Percentiles rank a stretch among this genome's conserved stretches.
Conservation (phyloP, 2,113 vertebrate species). For the Condylura cristata region DNA sequence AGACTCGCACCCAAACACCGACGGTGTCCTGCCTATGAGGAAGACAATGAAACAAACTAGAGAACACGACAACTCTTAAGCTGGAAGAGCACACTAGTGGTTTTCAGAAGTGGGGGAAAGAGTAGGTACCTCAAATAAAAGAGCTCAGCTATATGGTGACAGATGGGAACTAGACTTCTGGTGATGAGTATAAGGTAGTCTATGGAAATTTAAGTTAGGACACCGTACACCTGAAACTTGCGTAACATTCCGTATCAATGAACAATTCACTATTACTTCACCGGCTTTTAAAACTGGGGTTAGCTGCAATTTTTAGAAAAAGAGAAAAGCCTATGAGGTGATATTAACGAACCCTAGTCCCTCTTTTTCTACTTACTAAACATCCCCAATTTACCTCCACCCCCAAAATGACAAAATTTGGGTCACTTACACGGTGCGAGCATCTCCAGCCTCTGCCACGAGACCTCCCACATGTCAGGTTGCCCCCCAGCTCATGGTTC, state of each 20-base stretch:
- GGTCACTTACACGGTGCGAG: neutral
- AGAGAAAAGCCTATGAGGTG: neutral
- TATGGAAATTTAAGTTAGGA: neutral
- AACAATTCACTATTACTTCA: too few relatives aligned
- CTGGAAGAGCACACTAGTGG: neutral
- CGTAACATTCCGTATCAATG: neutral
- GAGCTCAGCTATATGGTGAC: neutral
- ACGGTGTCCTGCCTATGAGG: neutral
- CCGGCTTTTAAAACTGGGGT: neutral
- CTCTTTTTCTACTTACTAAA: neutral
- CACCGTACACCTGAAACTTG: neutral
- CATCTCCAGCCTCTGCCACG: neutral
- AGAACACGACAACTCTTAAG: neutral
- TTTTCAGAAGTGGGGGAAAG: neutral
- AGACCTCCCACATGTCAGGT: neutral
- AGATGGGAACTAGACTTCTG: neutral
- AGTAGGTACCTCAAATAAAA: neutral
- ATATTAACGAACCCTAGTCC: neutral
- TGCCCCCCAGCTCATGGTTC: neutral
- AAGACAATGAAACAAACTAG: neutral
- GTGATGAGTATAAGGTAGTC: neutral
- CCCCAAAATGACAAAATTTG: neutral
- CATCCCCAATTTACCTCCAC: neutral
- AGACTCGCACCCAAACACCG: neutral
- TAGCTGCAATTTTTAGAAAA: neutral